Conservation (phyloP, 2,888 invertebrate species). For the Morpho deidamia region DNA sequence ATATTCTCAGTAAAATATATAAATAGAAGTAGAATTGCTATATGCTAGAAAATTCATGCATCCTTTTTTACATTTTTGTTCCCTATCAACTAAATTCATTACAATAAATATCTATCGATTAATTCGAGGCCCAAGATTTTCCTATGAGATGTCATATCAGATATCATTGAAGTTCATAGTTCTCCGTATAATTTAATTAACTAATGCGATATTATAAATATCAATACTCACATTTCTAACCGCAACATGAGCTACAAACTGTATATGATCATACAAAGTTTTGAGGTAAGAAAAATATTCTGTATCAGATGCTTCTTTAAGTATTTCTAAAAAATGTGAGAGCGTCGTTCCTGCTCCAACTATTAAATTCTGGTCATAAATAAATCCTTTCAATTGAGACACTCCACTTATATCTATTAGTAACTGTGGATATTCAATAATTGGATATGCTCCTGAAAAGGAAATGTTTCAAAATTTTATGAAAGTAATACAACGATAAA, state of each 20-base stretch:
- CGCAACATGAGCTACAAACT: conserved; percentile 81
- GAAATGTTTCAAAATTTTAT: background rate
- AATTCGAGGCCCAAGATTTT: too few relatives aligned
- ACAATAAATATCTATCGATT: too few relatives aligned
- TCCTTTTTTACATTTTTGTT: too few relatives aligned
- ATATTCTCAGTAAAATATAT: too few relatives aligned
- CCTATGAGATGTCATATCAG: too few relatives aligned
- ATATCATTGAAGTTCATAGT: too few relatives aligned
- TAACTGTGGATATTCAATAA: conserved; percentile 48
- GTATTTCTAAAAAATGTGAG: conserved; percentile 62
- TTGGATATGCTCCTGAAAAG: conserved; percentile 55
- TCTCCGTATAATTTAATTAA: too few relatives aligned
- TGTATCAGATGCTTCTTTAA: conserved; percentile 35
- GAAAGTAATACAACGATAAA: too few relatives aligned
- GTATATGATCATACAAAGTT: conserved; percentile 77
- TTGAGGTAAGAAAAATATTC: conserved; percentile 73
- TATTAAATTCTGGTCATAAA: conserved; percentile 51
- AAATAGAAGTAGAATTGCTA: too few relatives aligned
- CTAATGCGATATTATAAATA: background rate
- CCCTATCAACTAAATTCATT: too few relatives aligned
- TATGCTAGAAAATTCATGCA: too few relatives aligned
- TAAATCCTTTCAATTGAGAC: conserved; percentile 68
- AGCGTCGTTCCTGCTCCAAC: conserved; percentile 76
- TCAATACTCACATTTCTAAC: conserved; percentile 57
- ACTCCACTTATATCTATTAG: conserved; percentile 81